phyloP scores from a whole-genome alignment of 2,888 invertebrate species.

The Eristalis arbustorum region DNA sequence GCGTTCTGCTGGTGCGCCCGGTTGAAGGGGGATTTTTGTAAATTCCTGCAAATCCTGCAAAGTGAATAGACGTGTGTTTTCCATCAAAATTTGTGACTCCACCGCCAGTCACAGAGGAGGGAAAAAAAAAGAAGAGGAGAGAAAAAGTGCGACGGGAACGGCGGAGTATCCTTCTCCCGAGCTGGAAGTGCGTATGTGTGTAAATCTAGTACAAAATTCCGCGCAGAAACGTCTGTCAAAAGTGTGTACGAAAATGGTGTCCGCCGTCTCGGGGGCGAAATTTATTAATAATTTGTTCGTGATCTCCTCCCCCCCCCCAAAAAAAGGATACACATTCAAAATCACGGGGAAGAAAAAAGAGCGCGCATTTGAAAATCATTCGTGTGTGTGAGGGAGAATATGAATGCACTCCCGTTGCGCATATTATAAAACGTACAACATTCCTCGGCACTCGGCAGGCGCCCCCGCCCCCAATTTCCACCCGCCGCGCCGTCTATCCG shows the following conservation, averaged over 20 bases:
- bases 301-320: too few relatives aligned
- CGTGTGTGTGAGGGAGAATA: conserved; percentile 16
- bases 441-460: conserved; percentile 29
- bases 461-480: neutral
- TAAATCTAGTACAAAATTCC: conserved; percentile 63
- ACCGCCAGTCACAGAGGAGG: neutral
- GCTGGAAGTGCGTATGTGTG: conserved; percentile 15
- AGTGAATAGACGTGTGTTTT: neutral
- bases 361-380: conserved; percentile 1
- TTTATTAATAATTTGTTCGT: conserved; percentile 44
- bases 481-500: neutral
- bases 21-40: too few relatives aligned
- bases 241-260: conserved; percentile 15
- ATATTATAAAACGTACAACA: conserved; percentile 1
- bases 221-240: conserved; percentile 53
- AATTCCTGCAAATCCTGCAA: too few relatives aligned
- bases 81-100: neutral
- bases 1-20: too few relatives aligned
- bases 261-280: neutral
- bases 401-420: conserved; percentile 39
- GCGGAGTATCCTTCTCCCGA: conserved; percentile 8
- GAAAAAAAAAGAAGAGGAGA: neutral
- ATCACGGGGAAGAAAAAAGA: conserved; percentile 21
- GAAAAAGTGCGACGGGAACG: too few relatives aligned
- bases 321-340: conserved; percentile 44